phyloP scores from a whole-genome alignment of 2,888 invertebrate genomes.

The Sisyra terminalis region DNA sequence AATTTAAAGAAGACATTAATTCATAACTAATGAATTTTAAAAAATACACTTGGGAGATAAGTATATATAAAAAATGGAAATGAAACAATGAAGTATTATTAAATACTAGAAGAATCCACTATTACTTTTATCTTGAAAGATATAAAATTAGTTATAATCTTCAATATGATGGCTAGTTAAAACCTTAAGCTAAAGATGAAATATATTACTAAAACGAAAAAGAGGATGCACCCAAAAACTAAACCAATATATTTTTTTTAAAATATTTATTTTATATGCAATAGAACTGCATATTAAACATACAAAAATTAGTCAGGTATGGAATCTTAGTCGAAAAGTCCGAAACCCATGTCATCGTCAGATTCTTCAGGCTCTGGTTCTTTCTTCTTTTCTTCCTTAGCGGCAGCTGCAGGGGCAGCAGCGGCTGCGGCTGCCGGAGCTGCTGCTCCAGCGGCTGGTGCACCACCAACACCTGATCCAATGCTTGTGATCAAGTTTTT shows the following conservation, averaged over 20 bases:
- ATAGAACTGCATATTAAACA: slow-evolving; percentile 2
- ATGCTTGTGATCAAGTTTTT: slow-evolving; percentile 87
- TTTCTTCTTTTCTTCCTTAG: slow-evolving; percentile 63
- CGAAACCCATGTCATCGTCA: slow-evolving; percentile 91
- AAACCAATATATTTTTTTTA: not conserved
- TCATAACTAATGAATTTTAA: no score
- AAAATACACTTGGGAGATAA: no score
- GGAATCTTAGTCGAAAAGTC: slow-evolving; percentile 18
- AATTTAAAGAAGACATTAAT: no score
- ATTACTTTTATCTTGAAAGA: no score
- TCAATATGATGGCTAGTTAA: no score
- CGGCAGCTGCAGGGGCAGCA: slow-evolving; percentile 37
- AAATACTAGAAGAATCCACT: no score
- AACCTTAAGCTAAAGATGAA: no score
- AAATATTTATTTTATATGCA: slow-evolving; percentile 1
- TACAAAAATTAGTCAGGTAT: not conserved
- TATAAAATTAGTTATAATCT: no score
- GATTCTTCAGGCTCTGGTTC: slow-evolving; percentile 66
- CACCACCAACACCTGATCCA: slow-evolving; percentile 79
- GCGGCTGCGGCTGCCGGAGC: slow-evolving; percentile 50
- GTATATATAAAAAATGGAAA: no score
- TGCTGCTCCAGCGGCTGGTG: slow-evolving; percentile 54
- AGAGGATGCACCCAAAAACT: not conserved
- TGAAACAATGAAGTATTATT: no score
- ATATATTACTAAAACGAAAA: no score